A percentile compares a stretch with the other conserved stretches of the same genome.
Evolutionary conservation across 2,888 invertebrate species (phyloP).

Genomic region (Eurois occulta): DNA sequence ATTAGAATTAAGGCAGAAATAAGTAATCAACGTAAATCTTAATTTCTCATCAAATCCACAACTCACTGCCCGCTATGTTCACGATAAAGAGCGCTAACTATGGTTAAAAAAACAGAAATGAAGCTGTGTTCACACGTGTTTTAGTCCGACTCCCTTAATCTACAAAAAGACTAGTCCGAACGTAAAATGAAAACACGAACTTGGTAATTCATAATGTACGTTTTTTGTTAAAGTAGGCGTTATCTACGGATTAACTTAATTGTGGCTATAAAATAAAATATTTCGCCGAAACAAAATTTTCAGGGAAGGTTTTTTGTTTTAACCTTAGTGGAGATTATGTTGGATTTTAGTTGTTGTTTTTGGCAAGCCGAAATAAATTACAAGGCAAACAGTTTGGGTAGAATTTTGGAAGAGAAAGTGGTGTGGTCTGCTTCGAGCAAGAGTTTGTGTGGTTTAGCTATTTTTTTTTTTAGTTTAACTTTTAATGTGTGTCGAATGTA

Average conservation of each 20-base stretch:
- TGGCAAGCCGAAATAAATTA: constrained; percentile 64
- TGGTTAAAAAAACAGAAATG: constrained; percentile 8
- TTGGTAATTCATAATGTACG: constrained; percentile 57
- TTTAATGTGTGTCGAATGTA: background rate
- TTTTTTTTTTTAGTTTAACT: constrained; percentile 13
- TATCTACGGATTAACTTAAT: constrained; percentile 71
- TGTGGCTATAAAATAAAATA: constrained; percentile 70
- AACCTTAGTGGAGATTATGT: constrained; percentile 66
- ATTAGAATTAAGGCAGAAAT: background rate
- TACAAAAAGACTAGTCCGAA: constrained; percentile 27
- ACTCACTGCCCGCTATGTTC: background rate
- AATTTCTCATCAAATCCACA: constrained; percentile 10
- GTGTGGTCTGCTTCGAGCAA: constrained; percentile 37
- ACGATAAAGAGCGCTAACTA: background rate
- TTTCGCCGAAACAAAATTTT: constrained; percentile 61
- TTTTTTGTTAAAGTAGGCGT: constrained; percentile 66
- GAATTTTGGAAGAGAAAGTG: constrained; percentile 50
- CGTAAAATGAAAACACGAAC: constrained; percentile 40
- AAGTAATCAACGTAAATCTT: background rate
- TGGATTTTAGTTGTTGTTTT: constrained; percentile 67
- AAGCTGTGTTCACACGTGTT: constrained; percentile 27
- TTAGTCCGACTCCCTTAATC: constrained; percentile 26
- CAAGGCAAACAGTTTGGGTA: constrained; percentile 32
- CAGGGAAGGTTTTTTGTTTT: constrained; percentile 63
- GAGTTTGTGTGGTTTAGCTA: constrained; percentile 16